Evolutionary conservation across 2,797 vertebrate genomes (phyloP), one percentile per base, ranked within the genome.

Genomic region (Lutjanus campechanus): DNA sequence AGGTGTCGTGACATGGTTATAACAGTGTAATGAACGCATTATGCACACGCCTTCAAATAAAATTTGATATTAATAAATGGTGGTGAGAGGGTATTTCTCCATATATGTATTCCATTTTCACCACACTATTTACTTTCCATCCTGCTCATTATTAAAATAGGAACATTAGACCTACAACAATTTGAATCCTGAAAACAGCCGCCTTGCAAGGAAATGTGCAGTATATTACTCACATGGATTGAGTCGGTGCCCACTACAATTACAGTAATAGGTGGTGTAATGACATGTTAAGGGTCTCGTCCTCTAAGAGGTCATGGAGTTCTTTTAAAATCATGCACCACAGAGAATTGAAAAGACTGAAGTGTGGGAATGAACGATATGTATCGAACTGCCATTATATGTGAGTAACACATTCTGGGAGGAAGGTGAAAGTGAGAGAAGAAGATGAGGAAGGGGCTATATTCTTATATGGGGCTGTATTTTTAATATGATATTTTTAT

Each of bases 121-220:
- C 9, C 5, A 7, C 4, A 40, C 3, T 7, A 67, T 29, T 19
- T 2, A 11, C n/a, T 47, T 50, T 69, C 1, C 66, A 72, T 68
- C 43, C 15, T 59, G 5, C 11, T 71, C 25, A 47, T 25, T 25
- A 62, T 51, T 67, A 58, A 80, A 44, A 36, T 44, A 20, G 43
- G 19, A 50, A 63, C 50, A 47, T 19, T 7, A 55, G 36, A 76
- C 2, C 5, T 5, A 64, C 40, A 56, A 29, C 43, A 36, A 47
- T 53, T 9, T 47, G 13, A 59, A 67, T 17, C 17, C 2, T 36
- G 10, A 56, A 58, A 55, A 11, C 60, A 11, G 2, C 2, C 25
- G 9, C n/a, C 16, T 53, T 53, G 16, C 22, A 60, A 56, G 12
- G 15, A 76, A 56, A 55, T 25, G 25, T 13, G 4, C 44, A 13